Percentiles rank a stretch among this genome's conserved stretches.
phyloP scores from a whole-genome alignment of 2,113 vertebrate species.

The Apteryx mantelli region DNA sequence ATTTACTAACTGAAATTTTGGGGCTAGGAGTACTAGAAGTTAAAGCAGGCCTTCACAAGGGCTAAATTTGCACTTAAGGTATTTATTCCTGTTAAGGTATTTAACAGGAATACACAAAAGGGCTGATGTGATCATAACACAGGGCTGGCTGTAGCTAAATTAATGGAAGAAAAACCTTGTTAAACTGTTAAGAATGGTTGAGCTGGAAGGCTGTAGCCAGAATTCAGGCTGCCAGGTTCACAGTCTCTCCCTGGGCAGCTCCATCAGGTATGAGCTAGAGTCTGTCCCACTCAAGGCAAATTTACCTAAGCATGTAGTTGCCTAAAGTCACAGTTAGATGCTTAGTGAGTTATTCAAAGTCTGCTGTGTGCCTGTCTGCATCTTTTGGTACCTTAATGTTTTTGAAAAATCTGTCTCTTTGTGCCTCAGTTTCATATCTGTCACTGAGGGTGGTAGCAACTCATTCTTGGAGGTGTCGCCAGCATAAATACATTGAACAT shows the following conservation, averaged over 20 bases:
- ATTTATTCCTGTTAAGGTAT: too few species aligned
- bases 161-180: neutral
- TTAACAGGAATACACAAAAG: neutral
- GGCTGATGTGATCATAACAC: neutral
- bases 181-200: neutral
- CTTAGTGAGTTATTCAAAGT: neutral
- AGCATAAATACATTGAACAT: neutral
- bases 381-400: neutral
- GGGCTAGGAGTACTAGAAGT: neutral
- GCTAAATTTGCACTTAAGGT: neutral
- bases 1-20: neutral
- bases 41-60: neutral
- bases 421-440: neutral
- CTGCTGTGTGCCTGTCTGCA: neutral
- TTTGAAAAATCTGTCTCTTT: neutral
- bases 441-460: neutral
- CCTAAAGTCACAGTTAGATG: neutral
- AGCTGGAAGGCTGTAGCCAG: accelerated
- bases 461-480: neutral
- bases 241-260: neutral
- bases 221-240: neutral
- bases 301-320: neutral
- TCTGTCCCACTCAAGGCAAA: neutral
- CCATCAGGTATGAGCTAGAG: neutral
- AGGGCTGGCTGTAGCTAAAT: neutral